Conservation (phyloP, 1,140 invertebrate genomes). For the Agrypnia vestita region DNA sequence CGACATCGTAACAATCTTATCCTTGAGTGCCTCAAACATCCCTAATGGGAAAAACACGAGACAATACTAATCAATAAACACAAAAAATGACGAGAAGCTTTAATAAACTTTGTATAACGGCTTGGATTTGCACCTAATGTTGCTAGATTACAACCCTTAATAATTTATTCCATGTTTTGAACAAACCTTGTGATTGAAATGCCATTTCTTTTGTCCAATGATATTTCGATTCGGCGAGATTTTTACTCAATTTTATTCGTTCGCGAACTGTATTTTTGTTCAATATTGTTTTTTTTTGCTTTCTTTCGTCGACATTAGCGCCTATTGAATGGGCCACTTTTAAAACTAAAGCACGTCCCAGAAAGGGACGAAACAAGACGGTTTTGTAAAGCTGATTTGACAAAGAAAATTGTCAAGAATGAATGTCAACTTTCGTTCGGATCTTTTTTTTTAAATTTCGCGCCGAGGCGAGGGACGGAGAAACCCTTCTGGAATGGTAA, state of each 20-base stretch:
- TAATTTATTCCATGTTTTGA: background rate
- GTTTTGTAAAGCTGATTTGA: conserved; percentile 51
- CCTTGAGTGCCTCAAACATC: no score
- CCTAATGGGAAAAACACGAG: no score
- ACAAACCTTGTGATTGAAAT: background rate
- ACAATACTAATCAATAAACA: no score
- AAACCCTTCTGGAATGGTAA: conserved; percentile 43
- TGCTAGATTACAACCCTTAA: no score
- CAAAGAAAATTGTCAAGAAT: conserved; percentile 56
- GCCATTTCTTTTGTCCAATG: no score
- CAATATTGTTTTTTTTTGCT: background rate
- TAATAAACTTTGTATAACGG: no score
- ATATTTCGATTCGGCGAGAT: background rate
- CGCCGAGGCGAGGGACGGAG: background rate
- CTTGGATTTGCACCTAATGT: no score
- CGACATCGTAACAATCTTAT: no score
- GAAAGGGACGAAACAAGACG: conserved; percentile 19
- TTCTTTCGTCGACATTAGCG: background rate
- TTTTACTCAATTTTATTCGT: background rate
- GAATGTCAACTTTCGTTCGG: conserved; percentile 51
- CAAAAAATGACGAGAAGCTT: no score
- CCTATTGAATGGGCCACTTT: conserved; percentile 5
- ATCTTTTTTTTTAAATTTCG: conserved; percentile 36
- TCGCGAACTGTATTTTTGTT: background rate
- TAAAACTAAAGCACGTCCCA: conserved; percentile 17